Evolutionary conservation across 2,113 vertebrate genomes (phyloP), one percentile per base, ranked within the genome.

Genomic region (Hipposideros armiger): DNA sequence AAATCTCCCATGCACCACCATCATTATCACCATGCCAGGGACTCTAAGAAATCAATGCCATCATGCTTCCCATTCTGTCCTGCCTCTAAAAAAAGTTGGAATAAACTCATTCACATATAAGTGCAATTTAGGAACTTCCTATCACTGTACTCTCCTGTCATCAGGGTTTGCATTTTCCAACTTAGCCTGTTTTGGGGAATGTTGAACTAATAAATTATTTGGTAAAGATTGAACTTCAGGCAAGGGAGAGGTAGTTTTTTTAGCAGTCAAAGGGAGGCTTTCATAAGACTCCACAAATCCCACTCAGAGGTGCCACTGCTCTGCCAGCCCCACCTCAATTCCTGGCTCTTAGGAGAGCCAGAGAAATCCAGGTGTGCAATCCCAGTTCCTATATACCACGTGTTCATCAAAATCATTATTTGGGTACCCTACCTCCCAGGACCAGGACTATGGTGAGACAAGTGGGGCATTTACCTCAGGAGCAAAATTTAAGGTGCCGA

Each of bases 401-500:
- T 83, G 83, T 40, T 74, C 70, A 82, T 78, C 26, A 82, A 94
- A 97, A 82, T 66, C 19, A 60, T 85, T 36, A 64, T 60, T n/a
- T 85, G 28, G 15, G 28, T 70, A 58, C 24, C 19, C 16, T 82
- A 22, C 45, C 30, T 81, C 56, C 16, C 30, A 74, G 28, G 8
- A 36, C 26, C 28, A 13, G 24, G 56, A 84, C 22, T 73, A 69
- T 2, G 6, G 50, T 67, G 17, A 76, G 60, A 28, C 30, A 85
- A 86, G 69, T 64, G 72, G 87, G 6, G 26, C 73, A 73, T 40
- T 90, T 52, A 89, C 16, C 30, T 86, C 52, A n/a, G 83, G 32
- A 85, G 69, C 24, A 96, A 88, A 93, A 86, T 72, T 91, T 83
- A 95, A 92, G 14, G 26, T 47, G 45, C 9, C 56, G 69, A 36